Evolutionary conservation across 2,113 vertebrate species (phyloP), one percentile per base, ranked within the genome.

Genomic region (Cyprinodon tularosa): DNA sequence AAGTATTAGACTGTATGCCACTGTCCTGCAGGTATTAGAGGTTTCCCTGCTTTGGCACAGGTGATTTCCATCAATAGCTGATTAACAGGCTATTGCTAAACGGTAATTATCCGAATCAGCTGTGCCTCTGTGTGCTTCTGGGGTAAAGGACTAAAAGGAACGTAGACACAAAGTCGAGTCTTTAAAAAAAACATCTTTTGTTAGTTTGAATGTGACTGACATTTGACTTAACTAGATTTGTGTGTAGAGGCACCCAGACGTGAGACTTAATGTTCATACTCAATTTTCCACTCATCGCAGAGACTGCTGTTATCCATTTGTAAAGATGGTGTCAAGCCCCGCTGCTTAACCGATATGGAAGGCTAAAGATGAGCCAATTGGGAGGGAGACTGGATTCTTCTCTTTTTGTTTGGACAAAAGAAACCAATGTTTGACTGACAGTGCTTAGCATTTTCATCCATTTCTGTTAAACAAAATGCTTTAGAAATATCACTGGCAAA

Each of bases 191-290:
- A 29, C 29, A 29, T 29, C 29, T 29, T 29, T 29, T 37, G 20
- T 77, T 44, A 62, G 40, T 48, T 71, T 73, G 11, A 78, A 60
- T 71, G 70, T 77, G 69, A 88, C 80, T 83, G 78, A 76, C 60
- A 71, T 66, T 70, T 76, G 70, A 68, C 66, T 78, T 66, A 84
- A 71, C 76, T 53, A 17, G 7, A 48, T 50, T 74, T 68, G 57
- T 69, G 57, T 45, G 62, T 42, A 36, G 64, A 82, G 65, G 13
- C 40, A 68, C 76, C 83, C 81, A 75, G 76, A 86, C 82, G 83
- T 75, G 65, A 47, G 88, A 69, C 75, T 68, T 57, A 77, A 74
- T 72, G 68, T 84, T 91, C 73, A 82, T 86, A 88, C 92, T 90
- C 66, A 77, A 68, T 87, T 89, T 88, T 79, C 61, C 62, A 59